phyloP scores from a whole-genome alignment of 2,888 invertebrate species.

The Glomeris marginata region DNA sequence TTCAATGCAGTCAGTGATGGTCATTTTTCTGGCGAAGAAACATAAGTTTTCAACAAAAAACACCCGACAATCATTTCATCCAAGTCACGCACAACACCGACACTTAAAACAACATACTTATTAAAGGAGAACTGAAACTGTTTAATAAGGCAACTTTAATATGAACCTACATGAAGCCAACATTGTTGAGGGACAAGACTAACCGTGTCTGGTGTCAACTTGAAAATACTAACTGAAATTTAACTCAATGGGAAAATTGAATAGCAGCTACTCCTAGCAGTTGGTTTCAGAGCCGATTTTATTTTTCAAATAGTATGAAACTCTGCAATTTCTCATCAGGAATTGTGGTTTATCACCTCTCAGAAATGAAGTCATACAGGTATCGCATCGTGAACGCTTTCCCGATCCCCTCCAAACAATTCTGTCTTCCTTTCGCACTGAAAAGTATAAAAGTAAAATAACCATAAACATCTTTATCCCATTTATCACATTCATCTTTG shows the following conservation, averaged over 20 bases:
- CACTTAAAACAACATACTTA: too few species aligned
- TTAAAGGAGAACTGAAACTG: too few species aligned
- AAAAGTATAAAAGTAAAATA: constrained; percentile 16
- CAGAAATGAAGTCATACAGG: constrained; percentile 56
- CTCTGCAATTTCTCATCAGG: too few species aligned
- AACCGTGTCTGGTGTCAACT: neutral
- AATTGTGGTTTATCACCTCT: constrained; percentile 43
- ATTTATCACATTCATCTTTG: neutral
- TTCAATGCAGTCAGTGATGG: constrained; percentile 63
- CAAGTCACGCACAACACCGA: too few species aligned
- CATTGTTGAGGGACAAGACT: neutral
- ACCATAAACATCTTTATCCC: neutral
- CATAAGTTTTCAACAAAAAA: neutral
- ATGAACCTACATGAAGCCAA: neutral
- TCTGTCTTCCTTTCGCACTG: constrained; percentile 56
- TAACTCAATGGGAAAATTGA: neutral
- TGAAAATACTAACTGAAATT: neutral
- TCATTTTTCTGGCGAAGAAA: constrained; percentile 24
- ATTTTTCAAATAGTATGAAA: too few species aligned
- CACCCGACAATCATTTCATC: too few species aligned
- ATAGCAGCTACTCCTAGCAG: too few species aligned
- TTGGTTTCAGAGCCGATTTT: too few species aligned
- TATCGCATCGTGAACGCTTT: constrained; percentile 62
- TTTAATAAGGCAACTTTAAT: too few species aligned
- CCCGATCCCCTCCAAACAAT: constrained; percentile 52